Percentiles rank a stretch among this genome's conserved stretches.
phyloP scores from a whole-genome alignment of 2,113 vertebrate genomes.

The Asarcornis scutulata region DNA sequence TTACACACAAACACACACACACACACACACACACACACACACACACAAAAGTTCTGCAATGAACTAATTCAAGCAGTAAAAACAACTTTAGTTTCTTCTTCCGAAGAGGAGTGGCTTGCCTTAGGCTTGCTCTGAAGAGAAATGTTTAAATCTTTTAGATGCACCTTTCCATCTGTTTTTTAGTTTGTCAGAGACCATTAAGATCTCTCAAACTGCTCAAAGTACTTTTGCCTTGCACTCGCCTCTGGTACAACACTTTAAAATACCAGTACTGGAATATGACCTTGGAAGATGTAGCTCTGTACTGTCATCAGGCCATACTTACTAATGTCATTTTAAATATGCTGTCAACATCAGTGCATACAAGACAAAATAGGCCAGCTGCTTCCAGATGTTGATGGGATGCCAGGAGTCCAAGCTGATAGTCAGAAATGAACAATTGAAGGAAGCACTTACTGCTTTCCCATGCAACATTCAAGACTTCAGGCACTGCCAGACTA shows the following conservation, averaged over 20 bases:
- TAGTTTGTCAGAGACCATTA: background rate
- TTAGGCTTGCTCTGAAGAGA: background rate
- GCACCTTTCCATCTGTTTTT: background rate
- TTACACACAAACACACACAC: background rate
- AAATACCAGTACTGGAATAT: background rate
- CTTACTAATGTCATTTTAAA: conserved; percentile 6
- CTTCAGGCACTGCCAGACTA: background rate
- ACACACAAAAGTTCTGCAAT: background rate
- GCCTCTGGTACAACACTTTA: background rate
- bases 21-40: no score
- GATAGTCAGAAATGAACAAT: background rate
- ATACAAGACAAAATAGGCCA: background rate
- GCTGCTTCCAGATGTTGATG: background rate
- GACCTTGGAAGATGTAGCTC: background rate
- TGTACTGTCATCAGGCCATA: background rate
- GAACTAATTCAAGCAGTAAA: background rate
- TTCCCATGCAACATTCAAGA: conserved; percentile 7
- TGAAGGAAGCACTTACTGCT: conserved; percentile 1
- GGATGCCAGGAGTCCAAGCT: background rate
- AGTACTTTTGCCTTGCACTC: background rate
- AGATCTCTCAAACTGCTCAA: background rate
- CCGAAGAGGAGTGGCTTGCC: background rate
- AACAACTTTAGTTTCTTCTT: background rate
- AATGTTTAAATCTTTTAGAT: background rate
- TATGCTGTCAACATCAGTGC: background rate